phyloP scores from a whole-genome alignment of 1,140 invertebrate species.

The Leptinotarsa lineolata region DNA sequence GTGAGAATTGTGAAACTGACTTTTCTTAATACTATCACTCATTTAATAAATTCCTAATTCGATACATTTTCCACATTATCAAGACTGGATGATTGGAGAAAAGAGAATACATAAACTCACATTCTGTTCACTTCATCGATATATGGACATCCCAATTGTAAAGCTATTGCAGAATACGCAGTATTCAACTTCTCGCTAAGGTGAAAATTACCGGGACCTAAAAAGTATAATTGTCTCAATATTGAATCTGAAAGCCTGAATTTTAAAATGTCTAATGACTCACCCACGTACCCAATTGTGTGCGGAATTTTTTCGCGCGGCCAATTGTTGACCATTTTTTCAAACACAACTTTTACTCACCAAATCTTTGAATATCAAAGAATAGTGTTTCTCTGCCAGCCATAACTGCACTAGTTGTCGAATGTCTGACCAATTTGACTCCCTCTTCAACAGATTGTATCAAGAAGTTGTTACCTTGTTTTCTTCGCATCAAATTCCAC shows the following conservation, averaged over 20 bases:
- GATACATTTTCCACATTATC: too few relatives aligned
- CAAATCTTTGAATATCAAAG: slow-evolving; percentile 71
- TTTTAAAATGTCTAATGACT: too few relatives aligned
- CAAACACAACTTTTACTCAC: slow-evolving; percentile 49
- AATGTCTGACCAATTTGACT: slow-evolving; percentile 63
- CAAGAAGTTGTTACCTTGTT: slow-evolving; percentile 57
- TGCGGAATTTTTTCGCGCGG: not conserved
- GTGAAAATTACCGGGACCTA: slow-evolving; percentile 70
- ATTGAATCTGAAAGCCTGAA: not conserved
- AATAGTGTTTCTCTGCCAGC: slow-evolving; percentile 72
- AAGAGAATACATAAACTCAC: slow-evolving; percentile 53
- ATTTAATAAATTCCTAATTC: too few relatives aligned
- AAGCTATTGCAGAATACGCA: slow-evolving; percentile 71
- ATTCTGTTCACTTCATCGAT: slow-evolving; percentile 70
- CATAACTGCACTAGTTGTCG: slow-evolving; percentile 63
- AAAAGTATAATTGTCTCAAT: not conserved
- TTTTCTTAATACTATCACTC: too few relatives aligned
- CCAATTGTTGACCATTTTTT: not conserved
- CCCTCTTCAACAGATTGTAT: slow-evolving; percentile 69
- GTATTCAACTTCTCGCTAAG: slow-evolving; percentile 74
- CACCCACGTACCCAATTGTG: not conserved
- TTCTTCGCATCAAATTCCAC: slow-evolving; percentile 65
- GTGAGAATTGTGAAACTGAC: too few relatives aligned
- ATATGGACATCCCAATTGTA: slow-evolving; percentile 73
- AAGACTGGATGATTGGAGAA: too few relatives aligned